Evolutionary conservation across 2,888 invertebrate species (phyloP), one percentile per base, ranked within the genome.

Genomic region (Drosophila formosana): DNA sequence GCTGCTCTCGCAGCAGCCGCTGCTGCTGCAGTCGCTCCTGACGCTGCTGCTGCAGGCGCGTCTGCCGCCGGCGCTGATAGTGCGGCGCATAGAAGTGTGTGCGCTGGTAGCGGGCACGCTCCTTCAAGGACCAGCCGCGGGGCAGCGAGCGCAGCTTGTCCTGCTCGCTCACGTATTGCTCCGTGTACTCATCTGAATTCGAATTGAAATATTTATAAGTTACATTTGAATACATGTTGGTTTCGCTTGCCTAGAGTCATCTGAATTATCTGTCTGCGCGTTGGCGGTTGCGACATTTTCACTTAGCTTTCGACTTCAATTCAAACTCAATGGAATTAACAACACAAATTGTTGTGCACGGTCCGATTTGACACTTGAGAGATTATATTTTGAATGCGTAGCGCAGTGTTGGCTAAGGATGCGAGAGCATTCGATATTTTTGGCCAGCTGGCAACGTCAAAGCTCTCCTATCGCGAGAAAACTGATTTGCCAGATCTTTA

Each of bases 51-150:
- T 8, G 39, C n/a, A 13, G 18, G 0, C 43, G 41, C 55, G 5
- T 9, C 46, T 25, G 32, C 25, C 37, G 47, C 9, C 11, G 34
- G 6, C 23, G 34, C 34, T 62, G 63, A 32, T 49, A 64, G 0
- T 18, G n/a, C 3, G 49, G 41, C n/a, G 18, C 32, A 34, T 49
- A 63, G 49, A 49, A 63, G 11, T 61, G 62, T 9, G 61, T 25
- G 6, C 9, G 60, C 8, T 32, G 5, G 18, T 41, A 49, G 6
- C 47, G 60, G 4, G 1, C 7, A 1, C 41, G 60, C 0, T 30
- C 61, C 8, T 30, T 26, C 2, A 37, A 28, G 1, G 49, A 32
- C 26, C 26, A 61, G 25, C 34, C 61, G 1, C n/a, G 26, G 2
- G 18, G 26, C 3, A 1, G 8, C 4, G 13, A 13, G 4, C 18